Percentiles rank a stretch among this genome's conserved stretches.
These are phyloP conservation scores for Rutpela maculata DNA, from an alignment of 2,888 invertebrate genomes.

Conservation along the genomic window DNA sequence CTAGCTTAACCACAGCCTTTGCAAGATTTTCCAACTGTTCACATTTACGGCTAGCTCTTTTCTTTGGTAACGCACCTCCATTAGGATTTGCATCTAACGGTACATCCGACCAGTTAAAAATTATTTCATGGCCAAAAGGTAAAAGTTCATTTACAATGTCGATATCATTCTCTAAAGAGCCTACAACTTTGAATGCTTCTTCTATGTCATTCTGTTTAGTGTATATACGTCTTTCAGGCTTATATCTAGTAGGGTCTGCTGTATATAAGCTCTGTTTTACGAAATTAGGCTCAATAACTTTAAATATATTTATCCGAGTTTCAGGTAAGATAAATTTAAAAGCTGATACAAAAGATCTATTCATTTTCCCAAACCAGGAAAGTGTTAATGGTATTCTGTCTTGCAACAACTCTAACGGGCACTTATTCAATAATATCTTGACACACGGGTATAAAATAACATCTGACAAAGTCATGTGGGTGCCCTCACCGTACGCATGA, in stretches of 20 bases:
- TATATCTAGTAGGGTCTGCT: constrained; percentile 85
- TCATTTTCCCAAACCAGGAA: constrained; percentile 79
- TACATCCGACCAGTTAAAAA: constrained; percentile 82
- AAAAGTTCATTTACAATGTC: constrained; percentile 67
- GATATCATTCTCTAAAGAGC: constrained; percentile 74
- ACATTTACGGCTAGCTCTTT: constrained; percentile 85
- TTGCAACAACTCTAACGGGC: constrained; percentile 51
- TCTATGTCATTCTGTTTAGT: constrained; percentile 88
- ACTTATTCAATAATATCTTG: constrained; percentile 77
- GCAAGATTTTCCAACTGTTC: constrained; percentile 91
- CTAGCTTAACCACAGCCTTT: constrained; percentile 84
- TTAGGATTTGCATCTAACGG: constrained; percentile 86
- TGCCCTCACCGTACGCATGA: constrained; percentile 90
- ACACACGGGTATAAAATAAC: constrained; percentile 85
- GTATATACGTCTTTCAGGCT: constrained; percentile 82
- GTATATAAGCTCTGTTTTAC: constrained; percentile 84
- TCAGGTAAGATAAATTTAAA: constrained; percentile 47
- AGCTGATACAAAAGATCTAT: constrained; percentile 46
- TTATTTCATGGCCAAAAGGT: constrained; percentile 72
- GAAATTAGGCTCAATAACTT: constrained; percentile 64
- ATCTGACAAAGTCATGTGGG: constrained; percentile 88
- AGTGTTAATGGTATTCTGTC: constrained; percentile 78
- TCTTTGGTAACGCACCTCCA: constrained; percentile 86
- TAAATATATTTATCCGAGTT: constrained; percentile 5
- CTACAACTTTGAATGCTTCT: constrained; percentile 75